A percentile compares a stretch with the other conserved stretches of the same genome.
These are phyloP conservation scores for Agrotis clavis DNA, from an alignment of 2,888 invertebrate genomes.

Conservation along the genomic window DNA sequence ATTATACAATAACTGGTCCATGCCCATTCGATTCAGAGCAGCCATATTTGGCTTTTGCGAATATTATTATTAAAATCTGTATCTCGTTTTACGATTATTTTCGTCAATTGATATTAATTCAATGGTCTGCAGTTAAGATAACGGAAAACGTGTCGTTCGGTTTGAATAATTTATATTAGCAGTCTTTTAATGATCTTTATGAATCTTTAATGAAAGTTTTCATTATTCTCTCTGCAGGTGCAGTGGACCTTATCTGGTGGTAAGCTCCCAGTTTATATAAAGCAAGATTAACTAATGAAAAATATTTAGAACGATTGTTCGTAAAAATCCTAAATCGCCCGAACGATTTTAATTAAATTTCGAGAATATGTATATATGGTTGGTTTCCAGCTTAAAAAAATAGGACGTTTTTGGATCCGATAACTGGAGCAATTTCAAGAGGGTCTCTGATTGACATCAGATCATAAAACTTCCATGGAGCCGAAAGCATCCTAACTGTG, in stretches of 20 bases:
- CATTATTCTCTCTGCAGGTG: background rate
- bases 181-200: background rate
- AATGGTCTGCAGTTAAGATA: constrained; percentile 4
- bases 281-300: no score
- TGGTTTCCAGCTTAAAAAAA: no score
- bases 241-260: no score
- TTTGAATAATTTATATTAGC: background rate
- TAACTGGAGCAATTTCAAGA: no score
- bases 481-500: no score
- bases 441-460: background rate
- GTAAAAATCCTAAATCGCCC: no score
- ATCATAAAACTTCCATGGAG: background rate
- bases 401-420: no score
- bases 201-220: background rate
- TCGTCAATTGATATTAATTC: constrained; percentile 11
- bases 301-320: no score
- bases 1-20: constrained; percentile 41
- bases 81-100: constrained; percentile 12
- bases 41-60: constrained; percentile 10
- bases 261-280: no score
- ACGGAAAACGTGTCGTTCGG: background rate
- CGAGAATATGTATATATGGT: no score
- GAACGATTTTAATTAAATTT: no score
- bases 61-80: constrained; percentile 21
- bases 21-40: constrained; percentile 2